Base-by-base conservation (phyloP, 2,888 invertebrate genomes). In the Malthinus flaveolus region DNA sequence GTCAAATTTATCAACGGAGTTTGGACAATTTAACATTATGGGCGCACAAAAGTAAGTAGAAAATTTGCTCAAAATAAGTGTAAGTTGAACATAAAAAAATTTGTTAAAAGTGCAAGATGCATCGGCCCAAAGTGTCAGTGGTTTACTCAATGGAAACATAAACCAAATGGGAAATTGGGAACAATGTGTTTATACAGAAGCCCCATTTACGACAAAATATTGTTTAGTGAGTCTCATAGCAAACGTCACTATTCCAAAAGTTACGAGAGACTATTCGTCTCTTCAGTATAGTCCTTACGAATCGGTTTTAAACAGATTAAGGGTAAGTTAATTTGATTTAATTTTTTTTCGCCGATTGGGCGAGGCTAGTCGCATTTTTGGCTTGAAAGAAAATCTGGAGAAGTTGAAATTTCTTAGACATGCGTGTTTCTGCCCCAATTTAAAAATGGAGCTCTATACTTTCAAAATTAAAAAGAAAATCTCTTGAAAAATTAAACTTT, bases 21-120 rank as follows among this genome's bases (percentile, higher is more conserved):
- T 42, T 42, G n/a, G 15, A 42, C n/a, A 42, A 42, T 42, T 15
- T 42, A 7, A 42, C 39, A 2, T 9, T 42, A 42, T 42, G 39
- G 39, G 39, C 39, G 4, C 8, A 13, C 7, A 5, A 39, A 3
- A 39, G 39, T 39, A n/a, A 39, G 39, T 39, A 39, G 9, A 3
- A 12, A 12, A 12, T 36, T 36, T 1, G 7, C 11, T 36, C 12
- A 2, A 10, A 10, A 35, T 10, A 4, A 10, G 9, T 6, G 1
- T 10, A 9, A 10, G 1, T 35, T 9, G 10, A 35, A 35, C 7
- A 7, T 2, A 3, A 10, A 1, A 35, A 35, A 35, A 35, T 35
- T 35, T 35, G n/a, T 33, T 33, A 9, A 35, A 9, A 35, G 39
- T 42, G 39, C 3, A 15, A 23, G 39, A 42, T 42, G 39, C 39